phyloP scores from a whole-genome alignment of 2,797 vertebrate species.

The Acanthiza pusilla region DNA sequence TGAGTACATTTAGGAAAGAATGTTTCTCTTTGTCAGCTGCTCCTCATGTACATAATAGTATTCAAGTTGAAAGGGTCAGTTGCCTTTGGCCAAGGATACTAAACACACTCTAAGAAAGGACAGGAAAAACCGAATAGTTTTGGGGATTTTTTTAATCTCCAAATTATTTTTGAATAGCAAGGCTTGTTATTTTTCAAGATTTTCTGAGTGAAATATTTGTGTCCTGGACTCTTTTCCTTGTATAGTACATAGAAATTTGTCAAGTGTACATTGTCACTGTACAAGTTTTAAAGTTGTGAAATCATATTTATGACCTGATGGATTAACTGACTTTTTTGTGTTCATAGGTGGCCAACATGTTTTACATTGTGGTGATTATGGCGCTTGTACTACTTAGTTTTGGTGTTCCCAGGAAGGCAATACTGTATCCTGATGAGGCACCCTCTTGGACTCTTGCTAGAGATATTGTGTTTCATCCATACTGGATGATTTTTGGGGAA shows the following conservation, averaged over 20 bases:
- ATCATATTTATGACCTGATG: neutral
- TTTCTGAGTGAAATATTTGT: neutral
- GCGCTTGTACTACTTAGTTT: slow-evolving; percentile 93
- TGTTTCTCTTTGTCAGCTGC: neutral
- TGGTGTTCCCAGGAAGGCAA: slow-evolving; percentile 95
- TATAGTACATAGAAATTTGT: neutral
- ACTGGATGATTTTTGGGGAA: slow-evolving; percentile 99
- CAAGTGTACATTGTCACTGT: neutral
- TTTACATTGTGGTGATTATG: slow-evolving; percentile 99
- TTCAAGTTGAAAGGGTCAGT: neutral
- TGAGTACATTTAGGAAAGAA: neutral
- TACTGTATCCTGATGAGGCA: slow-evolving; percentile 88
- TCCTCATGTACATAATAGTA: neutral
- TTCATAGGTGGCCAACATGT: slow-evolving; percentile 97
- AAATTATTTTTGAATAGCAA: no score
- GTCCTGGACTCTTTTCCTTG: neutral
- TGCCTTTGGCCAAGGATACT: neutral
- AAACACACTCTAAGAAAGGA: neutral
- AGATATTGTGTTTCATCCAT: slow-evolving; percentile 96
- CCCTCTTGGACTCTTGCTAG: slow-evolving; percentile 92
- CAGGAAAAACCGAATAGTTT: neutral
- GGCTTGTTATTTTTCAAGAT: neutral
- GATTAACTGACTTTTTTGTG: neutral
- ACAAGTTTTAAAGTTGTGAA: neutral
- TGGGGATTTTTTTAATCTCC: neutral